A percentile compares a stretch with the other conserved stretches of the same genome.
Evolutionary conservation across 2,113 vertebrate genomes (phyloP).

Genomic region (Toxotes jaculatrix): DNA sequence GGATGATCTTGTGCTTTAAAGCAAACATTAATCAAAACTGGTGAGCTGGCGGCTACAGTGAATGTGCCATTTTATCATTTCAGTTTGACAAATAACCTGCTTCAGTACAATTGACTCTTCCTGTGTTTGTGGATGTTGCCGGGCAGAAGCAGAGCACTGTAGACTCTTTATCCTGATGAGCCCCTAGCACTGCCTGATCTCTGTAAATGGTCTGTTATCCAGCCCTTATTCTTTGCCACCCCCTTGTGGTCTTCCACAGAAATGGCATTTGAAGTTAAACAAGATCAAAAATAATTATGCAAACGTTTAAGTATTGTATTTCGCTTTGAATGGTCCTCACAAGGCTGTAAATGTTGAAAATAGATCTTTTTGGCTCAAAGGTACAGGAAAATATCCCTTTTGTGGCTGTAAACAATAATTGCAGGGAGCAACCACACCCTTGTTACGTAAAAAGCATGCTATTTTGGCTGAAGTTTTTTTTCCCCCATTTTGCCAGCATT

Average conservation of each 20-base stretch:
- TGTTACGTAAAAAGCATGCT: slow-evolving; percentile 57
- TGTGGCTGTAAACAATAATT: slow-evolving; percentile 67
- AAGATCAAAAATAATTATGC: slow-evolving; percentile 12
- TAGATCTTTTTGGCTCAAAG: slow-evolving; percentile 46
- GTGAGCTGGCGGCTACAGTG: background rate
- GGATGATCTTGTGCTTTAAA: background rate
- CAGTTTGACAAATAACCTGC: slow-evolving; percentile 1
- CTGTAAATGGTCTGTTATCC: background rate
- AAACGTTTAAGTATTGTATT: slow-evolving; percentile 41
- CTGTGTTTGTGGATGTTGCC: slow-evolving; percentile 7
- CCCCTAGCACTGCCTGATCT: background rate
- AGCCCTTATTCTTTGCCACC: slow-evolving; percentile 33
- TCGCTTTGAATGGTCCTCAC: slow-evolving; percentile 2
- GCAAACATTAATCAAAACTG: slow-evolving; percentile 20
- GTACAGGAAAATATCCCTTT: slow-evolving; percentile 54
- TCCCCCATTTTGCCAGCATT: slow-evolving; percentile 43
- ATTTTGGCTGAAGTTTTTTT: slow-evolving; percentile 62
- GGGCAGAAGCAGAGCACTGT: background rate
- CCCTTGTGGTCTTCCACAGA: slow-evolving; percentile 65
- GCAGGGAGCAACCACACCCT: slow-evolving; percentile 69
- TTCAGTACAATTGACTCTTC: slow-evolving; percentile 2
- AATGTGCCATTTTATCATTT: background rate
- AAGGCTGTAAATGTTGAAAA: slow-evolving; percentile 57
- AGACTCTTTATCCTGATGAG: slow-evolving; percentile 12
- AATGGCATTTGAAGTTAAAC: slow-evolving; percentile 42